Conservation (phyloP, 1,140 invertebrate genomes). For the Homarus americanus region DNA sequence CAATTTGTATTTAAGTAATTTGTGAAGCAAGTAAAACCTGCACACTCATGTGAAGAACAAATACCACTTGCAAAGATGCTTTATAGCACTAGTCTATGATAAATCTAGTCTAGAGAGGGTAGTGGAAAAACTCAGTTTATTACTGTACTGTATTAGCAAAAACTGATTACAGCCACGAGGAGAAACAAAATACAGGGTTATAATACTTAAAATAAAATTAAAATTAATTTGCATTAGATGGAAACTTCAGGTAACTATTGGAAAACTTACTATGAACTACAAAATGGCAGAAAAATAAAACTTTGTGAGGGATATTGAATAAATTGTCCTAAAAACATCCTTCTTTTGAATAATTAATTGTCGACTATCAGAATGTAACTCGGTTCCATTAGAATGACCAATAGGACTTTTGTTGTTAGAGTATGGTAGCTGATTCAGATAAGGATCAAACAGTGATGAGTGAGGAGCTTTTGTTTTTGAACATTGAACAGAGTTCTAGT, state of each 20-base stretch:
- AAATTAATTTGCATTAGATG: not conserved
- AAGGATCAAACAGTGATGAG: too few species aligned
- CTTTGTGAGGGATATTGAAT: too few species aligned
- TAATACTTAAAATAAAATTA: not conserved
- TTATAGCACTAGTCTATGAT: constrained; percentile 44
- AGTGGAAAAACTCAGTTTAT: not conserved
- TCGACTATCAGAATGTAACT: too few species aligned
- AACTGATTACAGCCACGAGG: not conserved
- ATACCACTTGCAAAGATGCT: constrained; percentile 11
- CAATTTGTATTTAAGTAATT: not conserved
- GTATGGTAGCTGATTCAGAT: too few species aligned
- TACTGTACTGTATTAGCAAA: not conserved
- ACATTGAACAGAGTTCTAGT: too few species aligned
- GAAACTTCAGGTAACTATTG: not conserved
- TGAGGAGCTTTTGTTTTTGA: too few species aligned
- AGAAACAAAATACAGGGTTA: not conserved
- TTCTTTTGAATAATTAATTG: too few species aligned
- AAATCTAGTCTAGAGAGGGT: constrained; percentile 40
- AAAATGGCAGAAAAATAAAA: too few species aligned
- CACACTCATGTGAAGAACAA: constrained; percentile 17
- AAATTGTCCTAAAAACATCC: too few species aligned
- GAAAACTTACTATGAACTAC: too few species aligned
- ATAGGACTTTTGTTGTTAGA: too few species aligned
- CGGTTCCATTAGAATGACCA: too few species aligned
- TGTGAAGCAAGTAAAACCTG: not conserved